Evolutionary conservation across 2,888 invertebrate species (phyloP), one percentile per base, ranked within the genome.

Genomic region (Drosophila mayaguana): DNA sequence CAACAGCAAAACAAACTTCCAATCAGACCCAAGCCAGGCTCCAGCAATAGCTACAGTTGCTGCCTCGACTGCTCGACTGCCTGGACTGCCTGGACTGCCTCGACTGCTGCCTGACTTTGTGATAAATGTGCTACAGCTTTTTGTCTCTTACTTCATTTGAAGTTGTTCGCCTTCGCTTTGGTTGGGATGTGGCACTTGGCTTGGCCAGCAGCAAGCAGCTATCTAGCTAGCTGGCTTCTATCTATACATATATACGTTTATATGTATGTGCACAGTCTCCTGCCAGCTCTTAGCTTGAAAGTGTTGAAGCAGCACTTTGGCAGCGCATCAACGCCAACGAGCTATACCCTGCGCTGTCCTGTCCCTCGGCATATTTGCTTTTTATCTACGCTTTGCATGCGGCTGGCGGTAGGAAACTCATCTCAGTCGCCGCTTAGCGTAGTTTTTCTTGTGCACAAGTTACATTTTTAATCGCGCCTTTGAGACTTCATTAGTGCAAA

Each of bases 231-330:
- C 28, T 48, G 12, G 48, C 12, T 25, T n/a, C 36, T 36, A 36
- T 36, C 14, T 36, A 36, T 18, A 28, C 8, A 28, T 28, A 28
- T 28, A 2, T 4, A 28, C 28, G 8, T 28, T 5, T 28, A 11
- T 48, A n/a, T 28, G 4, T 22, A 5, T 28, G 5, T 28, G 6
- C 48, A 34, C 50, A 22, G n/a, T 54, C 38, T n/a, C 53, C 7
- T n/a, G 12, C 38, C 53, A 53, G 36, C 53, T 53, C 73, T 78
- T 67, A 74, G 80, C 60, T 76, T 55, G 78, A 87, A 89, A 89
- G 86, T 87, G 86, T 87, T 87, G 85, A 87, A 89, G 89, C 89
- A 89, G 86, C 86, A 86, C 89, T 86, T 89, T 84, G 80, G 89
- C 80, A 86, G 73, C 84, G 88, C 84, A 88, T 88, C 88, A 88